phyloP scores from a whole-genome alignment of 2,113 vertebrate genomes.

The Brachirus orientalis region DNA sequence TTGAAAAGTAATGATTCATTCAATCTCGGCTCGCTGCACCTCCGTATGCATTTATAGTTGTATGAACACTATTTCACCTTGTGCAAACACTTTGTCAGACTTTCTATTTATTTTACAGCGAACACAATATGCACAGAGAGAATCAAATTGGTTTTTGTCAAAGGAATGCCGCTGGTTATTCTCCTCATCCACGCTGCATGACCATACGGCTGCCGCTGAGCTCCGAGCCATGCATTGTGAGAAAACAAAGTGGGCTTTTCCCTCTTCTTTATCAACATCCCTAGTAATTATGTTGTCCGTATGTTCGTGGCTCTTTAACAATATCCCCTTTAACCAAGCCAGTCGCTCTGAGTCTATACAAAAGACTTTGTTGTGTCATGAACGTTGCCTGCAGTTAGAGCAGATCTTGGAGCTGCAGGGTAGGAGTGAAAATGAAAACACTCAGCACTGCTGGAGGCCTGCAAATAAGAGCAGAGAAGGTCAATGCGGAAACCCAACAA shows the following conservation, averaged over 20 bases:
- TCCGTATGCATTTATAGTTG: slow-evolving; percentile 19
- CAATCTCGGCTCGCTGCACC: background rate
- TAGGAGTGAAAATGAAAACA: slow-evolving; percentile 7
- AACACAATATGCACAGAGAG: slow-evolving; percentile 15
- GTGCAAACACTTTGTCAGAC: slow-evolving; percentile 15
- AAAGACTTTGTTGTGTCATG: slow-evolving; percentile 2
- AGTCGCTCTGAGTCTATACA: slow-evolving; percentile 30
- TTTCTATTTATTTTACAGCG: slow-evolving; percentile 19
- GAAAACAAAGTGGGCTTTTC: background rate
- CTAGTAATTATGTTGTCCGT: slow-evolving; percentile 12
- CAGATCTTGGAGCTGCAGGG: background rate
- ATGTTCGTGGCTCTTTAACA: slow-evolving; percentile 22
- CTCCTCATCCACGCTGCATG: slow-evolving; percentile 16
- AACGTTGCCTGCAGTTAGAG: slow-evolving; percentile 11
- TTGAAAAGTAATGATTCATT: slow-evolving; percentile 11
- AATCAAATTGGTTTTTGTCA: slow-evolving; percentile 15
- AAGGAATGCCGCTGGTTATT: slow-evolving; percentile 6
- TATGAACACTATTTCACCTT: slow-evolving; percentile 21
- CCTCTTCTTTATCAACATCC: background rate
- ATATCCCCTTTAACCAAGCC: slow-evolving; percentile 8
- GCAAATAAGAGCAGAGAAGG: slow-evolving; percentile 16
- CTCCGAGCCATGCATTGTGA: background rate
- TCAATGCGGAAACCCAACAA: slow-evolving; percentile 10
- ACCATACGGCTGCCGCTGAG: background rate
- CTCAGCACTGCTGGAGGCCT: background rate